A percentile compares a stretch with the other conserved stretches of the same genome.
These are phyloP conservation scores for Onthophagus taurus DNA, from an alignment of 1,140 invertebrate genomes.

Conservation along the genomic window DNA sequence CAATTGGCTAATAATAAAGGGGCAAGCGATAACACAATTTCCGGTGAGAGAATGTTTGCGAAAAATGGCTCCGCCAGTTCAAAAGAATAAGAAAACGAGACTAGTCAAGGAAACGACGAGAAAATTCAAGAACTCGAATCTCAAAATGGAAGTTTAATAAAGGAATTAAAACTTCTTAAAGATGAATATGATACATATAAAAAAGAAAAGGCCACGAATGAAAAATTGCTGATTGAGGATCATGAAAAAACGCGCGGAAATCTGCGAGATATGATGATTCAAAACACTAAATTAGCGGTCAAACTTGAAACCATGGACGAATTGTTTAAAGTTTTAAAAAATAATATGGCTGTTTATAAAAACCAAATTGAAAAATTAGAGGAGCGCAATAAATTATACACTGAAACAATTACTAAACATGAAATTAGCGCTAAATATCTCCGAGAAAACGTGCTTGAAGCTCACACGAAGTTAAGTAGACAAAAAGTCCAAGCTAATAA, in stretches of 20 bases:
- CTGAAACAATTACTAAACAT: conserved; percentile 71
- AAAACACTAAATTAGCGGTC: conserved; percentile 62
- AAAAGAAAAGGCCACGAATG: conserved; percentile 71
- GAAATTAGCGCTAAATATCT: conserved; percentile 73
- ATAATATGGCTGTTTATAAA: conserved; percentile 69
- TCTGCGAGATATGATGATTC: conserved; percentile 47
- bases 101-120: no score
- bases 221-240: conserved; percentile 72
- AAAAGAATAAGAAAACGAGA: conserved; percentile 25
- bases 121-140: conserved; percentile 39
- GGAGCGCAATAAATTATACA: conserved; percentile 74
- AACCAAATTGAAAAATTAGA: conserved; percentile 74
- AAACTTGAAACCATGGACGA: conserved; percentile 68
- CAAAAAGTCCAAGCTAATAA: conserved; percentile 68
- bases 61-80: conserved; percentile 14
- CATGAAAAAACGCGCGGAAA: conserved; percentile 70
- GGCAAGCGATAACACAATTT: conserved; percentile 22
- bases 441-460: conserved; percentile 61
- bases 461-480: conserved; percentile 60
- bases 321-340: conserved; percentile 64
- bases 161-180: conserved; percentile 58
- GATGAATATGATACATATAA: conserved; percentile 77
- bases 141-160: conserved; percentile 52
- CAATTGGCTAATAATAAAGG: conserved; percentile 54
- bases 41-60: conserved; percentile 18